Base-by-base conservation (phyloP, 2,797 vertebrate species). In the Naso thynnoides region DNA sequence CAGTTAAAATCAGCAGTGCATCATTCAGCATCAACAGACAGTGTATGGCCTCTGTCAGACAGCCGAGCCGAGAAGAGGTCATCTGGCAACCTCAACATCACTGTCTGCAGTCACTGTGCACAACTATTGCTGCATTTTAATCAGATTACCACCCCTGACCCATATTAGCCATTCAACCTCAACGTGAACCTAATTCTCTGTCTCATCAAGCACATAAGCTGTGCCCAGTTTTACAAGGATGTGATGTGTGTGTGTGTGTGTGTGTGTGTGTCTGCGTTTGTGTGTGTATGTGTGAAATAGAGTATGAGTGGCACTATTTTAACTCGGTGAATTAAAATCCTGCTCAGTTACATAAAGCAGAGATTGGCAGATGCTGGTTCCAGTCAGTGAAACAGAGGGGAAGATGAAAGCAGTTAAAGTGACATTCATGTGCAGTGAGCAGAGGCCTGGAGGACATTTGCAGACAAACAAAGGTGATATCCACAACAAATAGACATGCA, bases 81-180 rank as follows among this genome's bases (percentile, higher is more conserved):
- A n/a, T 39, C 61, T 69, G 52, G 44, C 74, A 68, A 50, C 33
- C 33, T 36, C 36, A 57, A 66, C 54, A n/a, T 62, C 47, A 27
- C 71, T 27, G 62, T 69, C 64, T 74, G 27, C 65, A 54, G 65
- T 73, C 70, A 72, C 58, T 74, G 68, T 61, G 41, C 73, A 56
- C 55, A 49, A 50, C 57, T 69, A 42, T 26, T 65, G 60, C 50
- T 69, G 56, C 62, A 70, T 86, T 83, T 82, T 84, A 87, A 91
- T 89, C 83, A 86, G 81, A 90, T 92, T 86, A 91, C 68, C 60
- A 74, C 69, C 78, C 69, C 0, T 87, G 80, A 83, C 76, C 79
- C 70, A 89, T 74, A 85, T 89, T 75, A 88, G 84, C 76, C 69
- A 83, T 82, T 79, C 77, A 80, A 55, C 82, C 79, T 84, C 63